phyloP scores from a whole-genome alignment of 1,140 invertebrate species.

The Littorina saxatilis region DNA sequence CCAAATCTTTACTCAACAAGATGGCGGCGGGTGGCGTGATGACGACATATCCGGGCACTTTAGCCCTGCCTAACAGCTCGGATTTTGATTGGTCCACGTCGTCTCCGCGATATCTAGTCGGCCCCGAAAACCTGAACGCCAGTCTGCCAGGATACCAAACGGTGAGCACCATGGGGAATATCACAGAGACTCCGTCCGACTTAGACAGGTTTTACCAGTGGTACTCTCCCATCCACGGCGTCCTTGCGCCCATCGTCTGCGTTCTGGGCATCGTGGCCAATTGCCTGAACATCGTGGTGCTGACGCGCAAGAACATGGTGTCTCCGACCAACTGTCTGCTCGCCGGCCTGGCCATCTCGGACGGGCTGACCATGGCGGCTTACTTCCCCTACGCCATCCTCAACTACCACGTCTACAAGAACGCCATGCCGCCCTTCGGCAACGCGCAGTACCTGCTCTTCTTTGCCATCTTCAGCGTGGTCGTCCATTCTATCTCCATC shows the following conservation, averaged over 20 bases:
- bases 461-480: slow-evolving; percentile 82
- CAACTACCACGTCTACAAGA: slow-evolving; percentile 67
- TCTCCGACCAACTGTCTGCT: slow-evolving; percentile 89
- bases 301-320: slow-evolving; percentile 90
- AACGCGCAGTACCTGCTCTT: slow-evolving; percentile 68
- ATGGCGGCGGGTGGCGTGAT: slow-evolving; percentile 1
- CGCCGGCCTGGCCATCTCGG: slow-evolving; percentile 88
- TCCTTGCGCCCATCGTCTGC: slow-evolving; percentile 85
- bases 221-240: slow-evolving; percentile 81
- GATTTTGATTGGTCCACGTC: slow-evolving; percentile 27
- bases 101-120: background rate
- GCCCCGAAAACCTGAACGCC: background rate
- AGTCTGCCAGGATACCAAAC: background rate
- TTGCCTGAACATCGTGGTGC: slow-evolving; percentile 90
- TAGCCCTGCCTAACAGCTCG: slow-evolving; percentile 6
- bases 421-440: slow-evolving; percentile 51
- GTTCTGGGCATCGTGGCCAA: slow-evolving; percentile 93
- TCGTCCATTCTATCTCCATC: slow-evolving; percentile 94
- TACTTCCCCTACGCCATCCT: slow-evolving; percentile 71
- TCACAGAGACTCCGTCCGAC: slow-evolving; percentile 27
- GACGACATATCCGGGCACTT: background rate
- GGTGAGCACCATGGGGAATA: slow-evolving; percentile 14
- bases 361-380: slow-evolving; percentile 87
- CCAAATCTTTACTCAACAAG: background rate
- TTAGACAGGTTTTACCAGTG: slow-evolving; percentile 55